phyloP scores from a whole-genome alignment of 2,888 invertebrate genomes.

The Tipula unca region DNA sequence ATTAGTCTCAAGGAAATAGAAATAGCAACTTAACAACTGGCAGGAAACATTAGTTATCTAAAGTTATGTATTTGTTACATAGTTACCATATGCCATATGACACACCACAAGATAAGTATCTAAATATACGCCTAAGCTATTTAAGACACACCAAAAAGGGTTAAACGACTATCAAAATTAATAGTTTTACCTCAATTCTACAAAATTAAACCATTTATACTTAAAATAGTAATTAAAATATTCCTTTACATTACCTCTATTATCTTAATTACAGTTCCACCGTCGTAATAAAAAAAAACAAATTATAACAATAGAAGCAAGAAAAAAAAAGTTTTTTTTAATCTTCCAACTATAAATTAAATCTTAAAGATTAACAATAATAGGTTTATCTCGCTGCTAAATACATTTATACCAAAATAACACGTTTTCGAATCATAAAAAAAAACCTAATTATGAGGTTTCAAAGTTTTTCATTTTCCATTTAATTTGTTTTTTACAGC shows the following conservation, averaged over 20 bases:
- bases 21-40: too few species aligned
- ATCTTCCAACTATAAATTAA: neutral
- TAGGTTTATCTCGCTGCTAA: neutral
- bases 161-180: neutral
- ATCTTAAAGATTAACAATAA: neutral
- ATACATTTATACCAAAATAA: neutral
- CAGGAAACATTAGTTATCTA: too few species aligned
- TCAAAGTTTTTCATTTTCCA: neutral
- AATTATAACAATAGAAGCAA: neutral
- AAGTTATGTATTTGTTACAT: neutral
- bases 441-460: constrained; percentile 1
- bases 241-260: neutral
- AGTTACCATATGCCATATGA: neutral
- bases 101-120: neutral
- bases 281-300: neutral
- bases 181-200: neutral
- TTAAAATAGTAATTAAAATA: neutral
- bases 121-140: neutral
- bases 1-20: too few species aligned
- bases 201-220: neutral
- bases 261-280: neutral
- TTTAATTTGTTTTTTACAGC: neutral
- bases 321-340: neutral
- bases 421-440: neutral
- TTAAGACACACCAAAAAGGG: neutral